These are phyloP conservation scores for Lophius americanus DNA, from an alignment of 2,797 vertebrate species.

Conservation along the genomic window DNA sequence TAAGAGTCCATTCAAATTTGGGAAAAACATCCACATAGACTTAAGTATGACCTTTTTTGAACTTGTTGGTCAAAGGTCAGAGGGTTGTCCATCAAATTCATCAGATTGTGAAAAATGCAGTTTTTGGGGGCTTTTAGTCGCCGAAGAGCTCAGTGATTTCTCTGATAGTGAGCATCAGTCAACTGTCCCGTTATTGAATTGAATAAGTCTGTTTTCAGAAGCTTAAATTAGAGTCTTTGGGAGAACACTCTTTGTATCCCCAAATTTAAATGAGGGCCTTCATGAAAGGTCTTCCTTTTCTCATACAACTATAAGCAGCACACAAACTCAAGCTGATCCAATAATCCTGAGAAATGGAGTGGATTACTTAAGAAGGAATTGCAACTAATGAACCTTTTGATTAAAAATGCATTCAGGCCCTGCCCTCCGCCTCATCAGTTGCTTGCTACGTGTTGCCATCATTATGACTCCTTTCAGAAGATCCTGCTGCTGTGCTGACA, in stretches of 20 bases:
- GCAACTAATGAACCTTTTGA: conserved; percentile 41
- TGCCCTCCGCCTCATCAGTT: conserved; percentile 28
- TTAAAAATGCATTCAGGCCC: conserved; percentile 45
- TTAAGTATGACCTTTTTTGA: too few relatives aligned
- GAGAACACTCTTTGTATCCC: not conserved
- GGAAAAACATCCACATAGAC: too few relatives aligned
- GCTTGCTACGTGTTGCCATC: conserved; percentile 1
- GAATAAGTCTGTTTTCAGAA: not conserved
- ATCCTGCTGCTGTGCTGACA: conserved; percentile 23
- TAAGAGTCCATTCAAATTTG: too few relatives aligned
- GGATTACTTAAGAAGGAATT: conserved; percentile 38
- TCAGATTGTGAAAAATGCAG: too few relatives aligned
- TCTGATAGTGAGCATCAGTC: too few relatives aligned
- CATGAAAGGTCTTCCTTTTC: conserved; percentile 6
- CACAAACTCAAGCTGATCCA: conserved; percentile 8
- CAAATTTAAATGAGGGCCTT: conserved; percentile 1
- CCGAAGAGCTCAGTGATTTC: too few relatives aligned
- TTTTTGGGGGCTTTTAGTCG: not conserved
- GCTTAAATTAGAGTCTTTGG: not conserved
- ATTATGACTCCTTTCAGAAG: conserved; percentile 15
- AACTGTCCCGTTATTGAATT: too few relatives aligned
- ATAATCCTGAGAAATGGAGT: conserved; percentile 2
- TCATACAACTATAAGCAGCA: conserved; percentile 2
- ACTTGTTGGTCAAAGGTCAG: too few relatives aligned
- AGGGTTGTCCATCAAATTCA: too few relatives aligned